A percentile compares a stretch with the other conserved stretches of the same genome.
Conservation (phyloP, 30 jellyfish, hydroid and myxozoan genomes). For the Aurelia aurita complex sp. Pacific region DNA sequence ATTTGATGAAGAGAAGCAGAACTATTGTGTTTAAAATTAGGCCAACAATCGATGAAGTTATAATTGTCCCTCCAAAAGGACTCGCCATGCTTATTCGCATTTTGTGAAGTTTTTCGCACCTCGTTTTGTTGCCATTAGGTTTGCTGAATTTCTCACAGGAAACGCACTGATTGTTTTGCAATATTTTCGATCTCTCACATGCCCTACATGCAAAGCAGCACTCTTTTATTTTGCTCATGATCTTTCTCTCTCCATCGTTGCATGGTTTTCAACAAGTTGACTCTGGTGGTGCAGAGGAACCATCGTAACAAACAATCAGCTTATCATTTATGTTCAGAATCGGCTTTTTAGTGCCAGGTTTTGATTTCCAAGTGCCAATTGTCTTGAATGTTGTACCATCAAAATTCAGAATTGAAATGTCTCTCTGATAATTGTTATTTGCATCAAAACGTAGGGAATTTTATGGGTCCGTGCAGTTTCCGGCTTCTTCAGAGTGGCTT, state of each 20-base stretch:
- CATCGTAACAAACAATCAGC: conserved; percentile 13
- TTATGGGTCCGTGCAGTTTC: neutral
- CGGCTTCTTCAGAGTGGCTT: too few relatives aligned
- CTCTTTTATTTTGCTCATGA: conserved; percentile 1
- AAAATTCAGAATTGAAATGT: neutral
- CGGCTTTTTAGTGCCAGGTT: neutral
- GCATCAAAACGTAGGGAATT: neutral
- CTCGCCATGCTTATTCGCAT: neutral
- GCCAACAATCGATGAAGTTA: conserved; percentile 37
- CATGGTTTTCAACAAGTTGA: conserved; percentile 55
- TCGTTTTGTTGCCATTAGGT: conserved; percentile 22
- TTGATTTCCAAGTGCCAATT: conserved; percentile 6
- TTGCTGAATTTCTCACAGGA: conserved; percentile 14
- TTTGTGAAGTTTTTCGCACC: conserved; percentile 15
- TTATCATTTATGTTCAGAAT: neutral
- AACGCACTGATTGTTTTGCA: conserved; percentile 34
- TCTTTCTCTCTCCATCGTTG: conserved; percentile 18
- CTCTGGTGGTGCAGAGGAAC: neutral
- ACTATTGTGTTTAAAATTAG: conserved; percentile 19
- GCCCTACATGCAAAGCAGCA: conserved; percentile 62
- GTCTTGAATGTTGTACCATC: conserved; percentile 2
- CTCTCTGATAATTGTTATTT: neutral
- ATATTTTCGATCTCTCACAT: conserved; percentile 21
- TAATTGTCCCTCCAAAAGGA: conserved; percentile 1
- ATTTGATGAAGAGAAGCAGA: conserved; percentile 31